Conservation (phyloP, 2,888 invertebrate species). For the Drosophila paucipuncta region DNA sequence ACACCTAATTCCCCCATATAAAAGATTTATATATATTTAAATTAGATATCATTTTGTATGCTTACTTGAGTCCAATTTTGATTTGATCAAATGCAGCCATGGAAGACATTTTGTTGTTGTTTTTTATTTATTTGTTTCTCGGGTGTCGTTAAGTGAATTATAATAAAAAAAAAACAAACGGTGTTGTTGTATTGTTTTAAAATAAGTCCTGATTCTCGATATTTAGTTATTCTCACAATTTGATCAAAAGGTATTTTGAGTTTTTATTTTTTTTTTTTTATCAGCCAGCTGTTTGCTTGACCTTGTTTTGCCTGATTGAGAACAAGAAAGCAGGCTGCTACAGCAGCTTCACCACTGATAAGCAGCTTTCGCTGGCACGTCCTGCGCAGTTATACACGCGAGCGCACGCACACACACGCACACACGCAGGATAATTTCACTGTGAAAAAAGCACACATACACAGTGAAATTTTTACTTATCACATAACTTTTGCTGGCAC, state of each 20-base stretch:
- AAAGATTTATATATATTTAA: background rate
- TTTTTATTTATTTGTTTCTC: constrained; percentile 25
- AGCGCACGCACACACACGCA: constrained; percentile 23
- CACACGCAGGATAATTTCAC: constrained; percentile 37
- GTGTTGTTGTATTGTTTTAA: constrained; percentile 3
- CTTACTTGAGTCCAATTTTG: constrained; percentile 84
- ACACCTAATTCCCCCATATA: background rate
- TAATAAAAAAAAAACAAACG: background rate
- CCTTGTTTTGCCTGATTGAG: constrained; percentile 61
- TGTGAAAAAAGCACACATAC: constrained; percentile 46
- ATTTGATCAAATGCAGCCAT: constrained; percentile 84
- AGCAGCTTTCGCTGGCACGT: constrained; percentile 61
- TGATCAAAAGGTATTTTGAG: constrained; percentile 27
- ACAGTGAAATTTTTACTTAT: constrained; percentile 39
- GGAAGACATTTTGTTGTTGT: constrained; percentile 76
- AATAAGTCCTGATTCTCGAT: background rate
- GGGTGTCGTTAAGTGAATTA: constrained; percentile 14
- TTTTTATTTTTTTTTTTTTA: background rate
- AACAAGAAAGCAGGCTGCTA: constrained; percentile 46
- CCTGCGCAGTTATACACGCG: constrained; percentile 62
- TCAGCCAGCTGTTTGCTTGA: constrained; percentile 63
- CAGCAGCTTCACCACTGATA: constrained; percentile 47
- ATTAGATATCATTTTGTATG: constrained; percentile 9
- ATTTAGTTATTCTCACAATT: constrained; percentile 3
- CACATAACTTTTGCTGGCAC: constrained; percentile 65